A percentile compares a stretch with the other conserved stretches of the same genome.
phyloP scores from a whole-genome alignment of 2,888 invertebrate species.

The Zaprionus lineosus region DNA sequence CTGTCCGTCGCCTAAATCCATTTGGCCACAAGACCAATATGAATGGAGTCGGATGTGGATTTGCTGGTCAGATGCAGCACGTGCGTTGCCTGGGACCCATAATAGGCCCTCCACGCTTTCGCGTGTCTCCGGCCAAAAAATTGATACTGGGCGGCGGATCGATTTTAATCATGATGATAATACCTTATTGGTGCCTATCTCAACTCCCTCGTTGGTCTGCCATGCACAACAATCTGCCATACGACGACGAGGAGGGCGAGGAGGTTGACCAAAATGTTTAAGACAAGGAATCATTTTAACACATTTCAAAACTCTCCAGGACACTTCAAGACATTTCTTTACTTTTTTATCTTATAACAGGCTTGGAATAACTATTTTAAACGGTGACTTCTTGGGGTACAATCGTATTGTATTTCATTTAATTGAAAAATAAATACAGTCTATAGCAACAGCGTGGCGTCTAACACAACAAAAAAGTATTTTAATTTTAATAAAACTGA shows the following conservation, averaged over 20 bases:
- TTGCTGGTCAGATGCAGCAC: conserved; percentile 18
- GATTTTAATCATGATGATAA: conserved; percentile 55
- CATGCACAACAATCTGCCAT: conserved; percentile 45
- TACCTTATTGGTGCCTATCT: conserved; percentile 61
- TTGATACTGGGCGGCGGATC: conserved; percentile 51
- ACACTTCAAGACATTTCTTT: too few relatives aligned
- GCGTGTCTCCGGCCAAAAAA: conserved; percentile 37
- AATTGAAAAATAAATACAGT: not conserved
- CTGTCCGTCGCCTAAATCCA: conserved; percentile 1
- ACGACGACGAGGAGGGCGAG: conserved; percentile 15
- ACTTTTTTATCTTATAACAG: too few relatives aligned
- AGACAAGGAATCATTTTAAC: not conserved
- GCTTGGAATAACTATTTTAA: conserved; percentile 19
- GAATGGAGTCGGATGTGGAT: not conserved
- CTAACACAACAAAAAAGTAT: too few relatives aligned
- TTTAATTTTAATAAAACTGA: too few relatives aligned
- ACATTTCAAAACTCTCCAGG: not conserved
- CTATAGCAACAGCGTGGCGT: conserved; percentile 11
- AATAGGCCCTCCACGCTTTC: conserved; percentile 70
- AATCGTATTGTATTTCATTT: too few relatives aligned
- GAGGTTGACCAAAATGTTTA: not conserved
- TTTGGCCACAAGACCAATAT: not conserved
- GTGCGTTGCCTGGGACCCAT: conserved; percentile 47
- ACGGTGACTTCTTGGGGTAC: conserved; percentile 68
- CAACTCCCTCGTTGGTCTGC: conserved; percentile 61